Evolutionary conservation across 1,140 invertebrate species (phyloP).

Genomic region (Solenopsis fugax): DNA sequence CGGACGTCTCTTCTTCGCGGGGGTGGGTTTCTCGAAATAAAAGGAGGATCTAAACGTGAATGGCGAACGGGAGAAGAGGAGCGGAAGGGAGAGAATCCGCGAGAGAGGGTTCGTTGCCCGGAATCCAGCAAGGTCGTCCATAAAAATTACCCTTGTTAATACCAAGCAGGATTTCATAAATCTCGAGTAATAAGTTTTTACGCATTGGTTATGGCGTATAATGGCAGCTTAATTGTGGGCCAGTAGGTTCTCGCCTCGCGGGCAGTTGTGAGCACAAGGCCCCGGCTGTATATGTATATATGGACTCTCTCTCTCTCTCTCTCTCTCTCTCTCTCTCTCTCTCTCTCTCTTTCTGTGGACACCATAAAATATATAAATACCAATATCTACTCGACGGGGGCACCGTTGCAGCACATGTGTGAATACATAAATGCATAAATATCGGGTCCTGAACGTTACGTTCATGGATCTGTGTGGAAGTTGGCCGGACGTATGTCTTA

Average conservation of each 20-base stretch:
- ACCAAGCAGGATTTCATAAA: conserved; percentile 66
- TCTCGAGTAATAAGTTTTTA: conserved; percentile 72
- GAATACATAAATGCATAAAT: conserved; percentile 83
- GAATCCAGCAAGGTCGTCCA: conserved; percentile 68
- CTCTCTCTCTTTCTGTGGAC: conserved; percentile 27
- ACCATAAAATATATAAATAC: conserved; percentile 78
- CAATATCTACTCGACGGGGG: conserved; percentile 75
- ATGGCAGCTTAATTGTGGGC: conserved; percentile 70
- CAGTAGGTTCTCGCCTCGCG: conserved; percentile 56
- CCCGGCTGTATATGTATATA: not conserved
- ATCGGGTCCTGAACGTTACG: conserved; percentile 63
- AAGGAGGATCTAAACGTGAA: conserved; percentile 23
- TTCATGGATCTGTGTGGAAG: conserved; percentile 42
- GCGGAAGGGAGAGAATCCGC: not conserved
- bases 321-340: not conserved
- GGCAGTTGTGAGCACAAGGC: conserved; percentile 23
- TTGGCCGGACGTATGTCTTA: conserved; percentile 80
- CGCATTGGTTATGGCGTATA: conserved; percentile 69
- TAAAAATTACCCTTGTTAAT: conserved; percentile 68
- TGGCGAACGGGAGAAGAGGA: conserved; percentile 37
- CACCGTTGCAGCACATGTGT: conserved; percentile 72
- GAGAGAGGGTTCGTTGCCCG: conserved; percentile 56
- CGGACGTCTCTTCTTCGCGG: conserved; percentile 1
- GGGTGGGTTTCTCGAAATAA: not conserved
- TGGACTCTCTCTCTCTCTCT: not conserved